Conservation (phyloP, 2,888 invertebrate species). For the Sisyra nigra region DNA sequence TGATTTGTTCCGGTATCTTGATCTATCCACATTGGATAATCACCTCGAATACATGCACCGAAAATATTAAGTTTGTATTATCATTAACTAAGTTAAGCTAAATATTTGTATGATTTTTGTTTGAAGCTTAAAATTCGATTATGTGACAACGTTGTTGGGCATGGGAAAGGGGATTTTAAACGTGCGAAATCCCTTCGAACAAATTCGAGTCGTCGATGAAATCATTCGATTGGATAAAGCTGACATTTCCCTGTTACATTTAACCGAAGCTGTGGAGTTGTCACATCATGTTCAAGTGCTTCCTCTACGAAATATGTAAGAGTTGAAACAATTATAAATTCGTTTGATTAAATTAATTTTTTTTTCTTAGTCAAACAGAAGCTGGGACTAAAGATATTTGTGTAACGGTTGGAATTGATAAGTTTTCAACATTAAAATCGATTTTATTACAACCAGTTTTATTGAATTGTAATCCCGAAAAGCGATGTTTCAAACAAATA, state of each 20-base stretch:
- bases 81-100: slow-evolving; percentile 1
- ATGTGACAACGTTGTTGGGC: slow-evolving; percentile 50
- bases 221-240: slow-evolving; percentile 37
- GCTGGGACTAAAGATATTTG: slow-evolving; percentile 31
- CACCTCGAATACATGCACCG: slow-evolving; percentile 30
- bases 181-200: slow-evolving; percentile 50
- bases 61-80: slow-evolving; percentile 26
- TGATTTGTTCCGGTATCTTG: slow-evolving; percentile 52
- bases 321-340: neutral
- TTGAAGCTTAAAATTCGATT: slow-evolving; percentile 36
- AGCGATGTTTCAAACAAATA: slow-evolving; percentile 36
- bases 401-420: slow-evolving; percentile 41
- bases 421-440: slow-evolving; percentile 30
- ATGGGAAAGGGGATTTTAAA: slow-evolving; percentile 39
- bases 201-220: slow-evolving; percentile 43
- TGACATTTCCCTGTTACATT: slow-evolving; percentile 43
- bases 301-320: slow-evolving; percentile 25
- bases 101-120: slow-evolving; percentile 7
- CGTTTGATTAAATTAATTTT: slow-evolving; percentile 15
- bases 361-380: slow-evolving; percentile 15
- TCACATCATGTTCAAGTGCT: slow-evolving; percentile 51
- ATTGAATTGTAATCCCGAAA: slow-evolving; percentile 33
- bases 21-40: slow-evolving; percentile 51
- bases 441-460: slow-evolving; percentile 31
- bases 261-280: slow-evolving; percentile 38